Conservation (phyloP, 2,888 invertebrate species). For the Polydrusus cervinus region DNA sequence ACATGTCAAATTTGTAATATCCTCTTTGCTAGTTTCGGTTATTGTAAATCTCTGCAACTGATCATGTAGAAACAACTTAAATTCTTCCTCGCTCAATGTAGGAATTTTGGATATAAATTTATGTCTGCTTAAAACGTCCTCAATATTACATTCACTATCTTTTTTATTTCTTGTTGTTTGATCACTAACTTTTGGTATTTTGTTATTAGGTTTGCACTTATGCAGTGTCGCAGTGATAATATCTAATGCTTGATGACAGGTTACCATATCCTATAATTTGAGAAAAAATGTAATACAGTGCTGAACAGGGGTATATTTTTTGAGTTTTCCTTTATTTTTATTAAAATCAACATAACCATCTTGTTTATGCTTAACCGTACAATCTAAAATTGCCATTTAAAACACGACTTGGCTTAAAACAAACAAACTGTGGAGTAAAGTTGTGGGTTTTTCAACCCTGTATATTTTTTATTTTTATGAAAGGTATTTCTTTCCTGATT, state of each 20-base stretch:
- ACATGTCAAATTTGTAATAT: neutral
- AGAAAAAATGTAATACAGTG: too few species aligned
- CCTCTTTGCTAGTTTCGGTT: neutral
- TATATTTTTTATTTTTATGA: too few species aligned
- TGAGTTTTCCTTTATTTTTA: too few species aligned
- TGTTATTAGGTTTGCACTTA: constrained; percentile 41
- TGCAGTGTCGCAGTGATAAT: constrained; percentile 54
- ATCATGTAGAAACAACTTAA: constrained; percentile 60
- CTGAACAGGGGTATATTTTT: too few species aligned
- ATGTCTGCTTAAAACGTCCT: constrained; percentile 44
- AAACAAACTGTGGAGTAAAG: too few species aligned
- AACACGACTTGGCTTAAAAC: too few species aligned
- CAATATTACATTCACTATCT: constrained; percentile 21
- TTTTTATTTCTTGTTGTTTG: neutral
- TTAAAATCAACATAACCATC: too few species aligned
- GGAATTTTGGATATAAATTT: constrained; percentile 57
- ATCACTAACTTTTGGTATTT: constrained; percentile 19
- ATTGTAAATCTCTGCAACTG: constrained; percentile 59
- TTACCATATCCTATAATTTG: constrained; percentile 55
- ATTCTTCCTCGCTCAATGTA: constrained; percentile 57
- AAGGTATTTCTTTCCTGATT: too few species aligned
- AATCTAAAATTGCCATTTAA: too few species aligned
- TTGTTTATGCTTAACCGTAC: too few species aligned
- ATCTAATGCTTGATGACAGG: constrained; percentile 48
- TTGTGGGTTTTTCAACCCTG: too few species aligned